Evolutionary conservation across 2,113 vertebrate genomes (phyloP), one percentile per base, ranked within the genome.

Genomic region (Epinephelus lanceolatus): DNA sequence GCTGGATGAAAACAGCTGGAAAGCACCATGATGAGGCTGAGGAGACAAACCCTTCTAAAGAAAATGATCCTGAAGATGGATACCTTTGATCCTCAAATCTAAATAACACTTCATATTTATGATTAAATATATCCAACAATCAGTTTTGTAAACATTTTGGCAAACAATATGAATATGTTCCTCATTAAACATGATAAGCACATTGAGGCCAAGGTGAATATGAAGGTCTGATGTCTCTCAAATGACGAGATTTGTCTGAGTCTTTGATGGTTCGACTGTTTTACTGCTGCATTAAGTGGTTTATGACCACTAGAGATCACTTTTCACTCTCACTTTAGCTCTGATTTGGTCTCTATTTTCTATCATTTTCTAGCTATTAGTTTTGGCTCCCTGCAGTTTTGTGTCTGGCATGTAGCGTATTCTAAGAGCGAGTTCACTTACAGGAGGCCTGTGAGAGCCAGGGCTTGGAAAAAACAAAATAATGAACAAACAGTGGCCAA

Each of bases 301-400:
- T 45, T 42, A 21, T 65, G 21, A 76, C 49, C 73, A 42, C 15
- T 55, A 76, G 60, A 53, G 73, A 33, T 23, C 37, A 37, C 33
- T 7, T 30, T 47, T 30, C 23, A 17, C 7, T 56, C 37, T 55
- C n/a, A 4, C 49, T 45, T 76, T 3, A 53, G 60, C n/a, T 65
- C 6, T 45, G 13, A 57, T 67, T 40, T 56, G 74, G 60, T 40
- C 60, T 37, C 12, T 23, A 1, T 12, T 30, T 30, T 30, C 30
- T 30, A 5, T 30, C 30, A 30, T 30, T 30, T 30, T 30, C 30
- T 75, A 30, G 33, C 19, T 23, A 5, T 15, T 33, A 1, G 0
- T 37, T 61, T 61, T 33, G 40, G 17, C 18, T 59, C 25, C 47
- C 18, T 49, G 14, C 8, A 1, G 6, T 53, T 63, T 63, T 40